These are phyloP conservation scores for Ciconia maguari DNA, from an alignment of 2,113 vertebrate species.

Conservation along the genomic window DNA sequence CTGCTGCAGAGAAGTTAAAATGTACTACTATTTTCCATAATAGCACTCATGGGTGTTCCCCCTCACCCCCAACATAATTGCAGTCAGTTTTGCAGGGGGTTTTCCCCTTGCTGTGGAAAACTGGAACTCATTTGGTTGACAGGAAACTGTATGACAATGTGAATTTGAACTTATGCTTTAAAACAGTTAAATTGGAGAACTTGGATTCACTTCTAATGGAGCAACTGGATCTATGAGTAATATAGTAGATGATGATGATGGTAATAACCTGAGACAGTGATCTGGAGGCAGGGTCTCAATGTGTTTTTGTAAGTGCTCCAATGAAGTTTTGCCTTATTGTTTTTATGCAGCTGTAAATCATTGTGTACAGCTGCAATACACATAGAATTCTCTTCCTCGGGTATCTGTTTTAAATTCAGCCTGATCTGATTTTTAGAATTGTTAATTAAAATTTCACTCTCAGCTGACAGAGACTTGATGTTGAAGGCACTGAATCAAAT, in stretches of 20 bases:
- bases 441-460: neutral
- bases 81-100: neutral
- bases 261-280: neutral
- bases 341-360: neutral
- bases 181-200: neutral
- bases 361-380: neutral
- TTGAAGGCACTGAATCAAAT: neutral
- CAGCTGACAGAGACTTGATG: neutral
- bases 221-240: neutral
- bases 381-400: neutral
- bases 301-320: neutral
- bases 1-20: neutral
- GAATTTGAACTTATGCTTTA: neutral
- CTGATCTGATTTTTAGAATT: neutral
- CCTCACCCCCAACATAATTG: neutral
- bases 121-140: neutral
- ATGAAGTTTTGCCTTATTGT: neutral
- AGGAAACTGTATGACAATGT: neutral
- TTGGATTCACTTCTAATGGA: neutral
- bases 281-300: neutral
- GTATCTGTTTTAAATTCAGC: neutral
- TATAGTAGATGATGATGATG: neutral
- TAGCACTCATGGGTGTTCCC: neutral
- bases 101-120: neutral
- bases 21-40: neutral